Conservation (phyloP, 2,113 vertebrate species). For the Eurystomus gularis region DNA sequence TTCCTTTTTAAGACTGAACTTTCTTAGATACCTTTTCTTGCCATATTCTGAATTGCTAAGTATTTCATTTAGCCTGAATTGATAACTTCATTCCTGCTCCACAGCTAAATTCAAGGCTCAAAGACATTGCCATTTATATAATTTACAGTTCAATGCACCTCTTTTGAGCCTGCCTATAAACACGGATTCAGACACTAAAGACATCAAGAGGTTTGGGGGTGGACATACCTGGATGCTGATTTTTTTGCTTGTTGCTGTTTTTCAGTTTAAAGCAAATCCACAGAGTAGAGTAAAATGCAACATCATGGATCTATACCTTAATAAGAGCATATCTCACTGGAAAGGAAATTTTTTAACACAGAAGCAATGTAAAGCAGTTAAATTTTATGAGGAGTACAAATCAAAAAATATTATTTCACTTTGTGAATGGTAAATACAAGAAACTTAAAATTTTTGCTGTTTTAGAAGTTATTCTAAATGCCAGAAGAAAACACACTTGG, state of each 20-base stretch:
- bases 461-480: neutral
- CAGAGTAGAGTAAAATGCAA: neutral
- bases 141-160: neutral
- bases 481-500: neutral
- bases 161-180: neutral
- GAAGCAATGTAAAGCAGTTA: neutral
- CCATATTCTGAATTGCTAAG: neutral
- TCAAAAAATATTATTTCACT: neutral
- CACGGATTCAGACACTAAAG: neutral
- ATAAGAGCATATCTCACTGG: neutral
- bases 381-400: neutral
- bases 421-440: neutral
- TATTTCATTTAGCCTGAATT: conserved; percentile 32
- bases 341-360: neutral
- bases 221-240: fast-evolving
- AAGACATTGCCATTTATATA: neutral
- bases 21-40: neutral
- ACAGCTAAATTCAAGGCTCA: neutral
- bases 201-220: neutral
- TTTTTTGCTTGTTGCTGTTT: neutral
- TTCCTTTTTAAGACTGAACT: neutral
- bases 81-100: conserved; percentile 29
- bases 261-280: neutral
- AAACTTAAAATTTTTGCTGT: neutral
- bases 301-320: neutral